Percentiles rank a stretch among this genome's conserved stretches.
Conservation (phyloP, 2,888 invertebrate species). For the Aporophyla lueneburgensis region DNA sequence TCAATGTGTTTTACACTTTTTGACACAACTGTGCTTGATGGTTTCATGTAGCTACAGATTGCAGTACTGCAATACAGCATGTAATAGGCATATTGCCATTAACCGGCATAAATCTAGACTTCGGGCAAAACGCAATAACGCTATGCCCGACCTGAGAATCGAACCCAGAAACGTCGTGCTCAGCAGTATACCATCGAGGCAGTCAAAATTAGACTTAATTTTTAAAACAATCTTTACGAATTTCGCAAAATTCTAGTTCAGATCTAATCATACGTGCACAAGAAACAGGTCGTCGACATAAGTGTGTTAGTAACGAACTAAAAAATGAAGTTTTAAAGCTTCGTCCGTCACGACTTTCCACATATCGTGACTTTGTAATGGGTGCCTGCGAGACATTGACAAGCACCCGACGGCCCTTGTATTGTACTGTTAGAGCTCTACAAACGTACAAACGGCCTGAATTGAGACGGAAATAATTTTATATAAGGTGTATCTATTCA, state of each 20-base stretch:
- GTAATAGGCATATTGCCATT: no score
- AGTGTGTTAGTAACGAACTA: slow-evolving; percentile 48
- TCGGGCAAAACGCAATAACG: no score
- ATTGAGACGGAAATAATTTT: slow-evolving; percentile 16
- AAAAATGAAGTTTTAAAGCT: slow-evolving; percentile 54
- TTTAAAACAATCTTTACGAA: no score
- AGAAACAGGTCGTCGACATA: slow-evolving; percentile 46
- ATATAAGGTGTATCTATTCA: no score
- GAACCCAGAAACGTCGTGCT: no score
- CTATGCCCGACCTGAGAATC: no score
- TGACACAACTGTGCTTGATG: background rate
- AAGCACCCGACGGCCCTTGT: slow-evolving; percentile 50
- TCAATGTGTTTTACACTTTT: background rate
- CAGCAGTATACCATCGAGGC: no score
- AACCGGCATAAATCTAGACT: no score
- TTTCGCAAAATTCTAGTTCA: slow-evolving; percentile 12
- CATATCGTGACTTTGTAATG: slow-evolving; percentile 64
- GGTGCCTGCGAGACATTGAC: slow-evolving; percentile 55
- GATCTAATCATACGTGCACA: slow-evolving; percentile 37
- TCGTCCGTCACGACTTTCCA: slow-evolving; percentile 61
- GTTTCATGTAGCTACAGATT: background rate
- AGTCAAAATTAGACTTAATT: no score
- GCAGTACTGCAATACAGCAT: background rate
- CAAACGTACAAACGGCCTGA: slow-evolving; percentile 22
- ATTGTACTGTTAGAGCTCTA: slow-evolving; percentile 33